Percentiles rank a stretch among this genome's conserved stretches.
Conservation (phyloP, 2,888 invertebrate species). For the Phragmatobia fuliginosa region DNA sequence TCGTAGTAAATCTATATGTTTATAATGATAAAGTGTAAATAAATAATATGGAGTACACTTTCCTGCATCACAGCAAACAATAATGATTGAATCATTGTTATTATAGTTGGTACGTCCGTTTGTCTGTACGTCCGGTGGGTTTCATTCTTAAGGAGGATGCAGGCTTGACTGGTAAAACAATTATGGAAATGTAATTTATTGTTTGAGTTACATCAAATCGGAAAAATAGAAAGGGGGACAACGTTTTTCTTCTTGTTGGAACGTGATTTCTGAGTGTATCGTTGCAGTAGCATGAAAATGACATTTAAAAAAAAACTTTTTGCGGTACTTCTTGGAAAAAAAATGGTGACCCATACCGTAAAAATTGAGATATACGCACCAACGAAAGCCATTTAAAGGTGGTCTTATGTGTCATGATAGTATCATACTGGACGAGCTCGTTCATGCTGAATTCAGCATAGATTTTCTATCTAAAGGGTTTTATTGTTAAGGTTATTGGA, state of each 20-base stretch:
- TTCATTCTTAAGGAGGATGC: constrained; percentile 16
- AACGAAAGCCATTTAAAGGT: no score
- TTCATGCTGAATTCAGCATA: no score
- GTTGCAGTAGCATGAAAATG: neutral
- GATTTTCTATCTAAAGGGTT: no score
- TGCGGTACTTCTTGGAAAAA: fast-evolving
- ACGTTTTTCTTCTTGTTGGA: neutral
- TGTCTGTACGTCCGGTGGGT: constrained; percentile 38
- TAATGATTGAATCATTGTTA: constrained; percentile 51
- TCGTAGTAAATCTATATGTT: constrained; percentile 13
- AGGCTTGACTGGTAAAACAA: constrained; percentile 9
- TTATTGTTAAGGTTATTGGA: no score
- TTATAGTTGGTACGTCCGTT: constrained; percentile 54
- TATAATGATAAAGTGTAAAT: constrained; percentile 22
- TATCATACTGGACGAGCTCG: no score
- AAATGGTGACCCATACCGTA: no score
- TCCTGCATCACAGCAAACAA: constrained; percentile 31
- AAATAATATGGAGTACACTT: constrained; percentile 38
- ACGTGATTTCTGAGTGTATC: neutral
- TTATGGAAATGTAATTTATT: neutral
- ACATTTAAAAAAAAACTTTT: neutral
- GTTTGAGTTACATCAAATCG: neutral
- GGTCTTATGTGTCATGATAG: no score
- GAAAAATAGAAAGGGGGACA: neutral
- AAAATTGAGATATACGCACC: no score